A percentile compares a stretch with the other conserved stretches of the same genome.
These are phyloP conservation scores for Australoheros facetus DNA, from an alignment of 2,797 vertebrate genomes.

Conservation along the genomic window DNA sequence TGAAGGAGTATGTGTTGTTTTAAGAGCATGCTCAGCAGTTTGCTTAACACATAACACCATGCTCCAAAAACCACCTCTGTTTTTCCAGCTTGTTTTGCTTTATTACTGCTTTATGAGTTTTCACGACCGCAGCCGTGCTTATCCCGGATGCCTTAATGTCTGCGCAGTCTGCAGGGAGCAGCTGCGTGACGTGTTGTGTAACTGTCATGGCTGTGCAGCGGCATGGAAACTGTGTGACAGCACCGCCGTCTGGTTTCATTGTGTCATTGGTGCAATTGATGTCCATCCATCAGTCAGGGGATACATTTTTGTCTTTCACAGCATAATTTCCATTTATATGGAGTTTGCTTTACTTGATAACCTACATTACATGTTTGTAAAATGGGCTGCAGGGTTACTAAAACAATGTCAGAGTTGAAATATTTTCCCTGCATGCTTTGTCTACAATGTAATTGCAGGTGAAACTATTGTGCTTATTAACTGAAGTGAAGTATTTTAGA, in stretches of 20 bases:
- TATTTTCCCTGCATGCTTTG: too few relatives aligned
- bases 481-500: too few relatives aligned
- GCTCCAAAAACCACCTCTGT: neutral
- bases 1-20: neutral
- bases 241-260: slow-evolving; percentile 9
- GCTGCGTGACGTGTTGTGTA: slow-evolving; percentile 44
- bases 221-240: slow-evolving; percentile 1
- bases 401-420: too few relatives aligned
- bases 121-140: neutral
- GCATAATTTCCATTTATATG: too few relatives aligned
- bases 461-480: too few relatives aligned
- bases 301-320: too few relatives aligned
- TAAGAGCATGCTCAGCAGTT: neutral
- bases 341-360: too few relatives aligned
- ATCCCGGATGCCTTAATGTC: neutral
- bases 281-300: too few relatives aligned
- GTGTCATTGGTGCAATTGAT: neutral
- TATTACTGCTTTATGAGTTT: neutral
- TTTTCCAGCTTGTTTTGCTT: neutral
- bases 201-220: slow-evolving; percentile 31
- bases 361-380: too few relatives aligned
- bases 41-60: neutral
- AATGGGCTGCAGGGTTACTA: too few relatives aligned
- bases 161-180: neutral
- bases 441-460: too few relatives aligned